Evolutionary conservation across 1,140 invertebrate genomes (phyloP).

Genomic region (Musca vetustissima): DNA sequence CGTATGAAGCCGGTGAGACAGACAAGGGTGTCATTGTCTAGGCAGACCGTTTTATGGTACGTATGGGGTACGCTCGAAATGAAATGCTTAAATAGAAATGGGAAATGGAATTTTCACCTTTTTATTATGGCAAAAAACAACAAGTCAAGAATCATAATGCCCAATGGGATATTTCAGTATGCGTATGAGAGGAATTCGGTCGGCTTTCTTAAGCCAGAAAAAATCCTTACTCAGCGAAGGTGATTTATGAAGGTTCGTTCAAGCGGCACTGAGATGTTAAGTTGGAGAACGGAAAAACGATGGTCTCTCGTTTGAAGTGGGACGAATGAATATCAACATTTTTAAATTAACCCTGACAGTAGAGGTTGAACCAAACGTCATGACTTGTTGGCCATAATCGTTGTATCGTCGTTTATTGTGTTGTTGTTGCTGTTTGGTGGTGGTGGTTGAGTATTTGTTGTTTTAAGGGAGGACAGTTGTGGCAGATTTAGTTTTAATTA

Average conservation of each 20-base stretch:
- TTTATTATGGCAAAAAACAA: neutral
- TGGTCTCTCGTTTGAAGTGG: neutral
- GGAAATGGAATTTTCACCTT: slow-evolving; percentile 20
- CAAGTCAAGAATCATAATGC: slow-evolving; percentile 1
- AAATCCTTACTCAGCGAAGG: slow-evolving; percentile 4
- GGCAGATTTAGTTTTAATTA: slow-evolving; percentile 21
- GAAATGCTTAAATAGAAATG: slow-evolving; percentile 6
- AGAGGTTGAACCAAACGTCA: slow-evolving; percentile 13
- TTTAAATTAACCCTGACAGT: slow-evolving; percentile 18
- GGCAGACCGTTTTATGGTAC: neutral
- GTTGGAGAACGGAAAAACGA: too few relatives aligned
- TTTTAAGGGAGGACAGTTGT: neutral
- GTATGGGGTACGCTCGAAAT: neutral
- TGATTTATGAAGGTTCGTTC: slow-evolving; percentile 17
- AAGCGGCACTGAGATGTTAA: neutral
- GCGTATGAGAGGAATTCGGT: neutral
- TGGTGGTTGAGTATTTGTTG: neutral
- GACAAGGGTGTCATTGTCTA: slow-evolving; percentile 14
- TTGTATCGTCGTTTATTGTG: neutral
- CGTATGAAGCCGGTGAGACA: neutral
- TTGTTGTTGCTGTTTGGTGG: neutral
- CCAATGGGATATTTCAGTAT: neutral
- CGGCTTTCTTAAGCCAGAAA: neutral
- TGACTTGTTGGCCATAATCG: neutral
- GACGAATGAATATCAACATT: slow-evolving; percentile 5